A percentile compares a stretch with the other conserved stretches of the same genome.
phyloP scores from a whole-genome alignment of 2,888 invertebrate genomes.

The Bugula neritina region DNA sequence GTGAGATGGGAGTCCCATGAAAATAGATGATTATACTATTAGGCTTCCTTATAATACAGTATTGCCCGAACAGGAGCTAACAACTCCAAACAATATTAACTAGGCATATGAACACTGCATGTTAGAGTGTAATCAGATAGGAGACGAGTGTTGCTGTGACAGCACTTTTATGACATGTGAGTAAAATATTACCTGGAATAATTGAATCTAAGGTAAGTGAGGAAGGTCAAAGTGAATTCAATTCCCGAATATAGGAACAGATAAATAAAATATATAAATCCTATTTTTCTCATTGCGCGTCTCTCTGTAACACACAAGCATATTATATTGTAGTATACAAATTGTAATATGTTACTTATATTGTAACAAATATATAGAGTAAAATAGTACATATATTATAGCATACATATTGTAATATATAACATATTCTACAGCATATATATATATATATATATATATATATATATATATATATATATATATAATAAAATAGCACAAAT shows the following conservation, averaged over 20 bases:
- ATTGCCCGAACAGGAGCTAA: too few species aligned
- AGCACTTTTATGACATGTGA: too few species aligned
- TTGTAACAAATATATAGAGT: too few species aligned
- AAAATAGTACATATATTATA: too few species aligned
- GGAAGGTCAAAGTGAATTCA: slow-evolving; percentile 93
- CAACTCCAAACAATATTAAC: too few species aligned
- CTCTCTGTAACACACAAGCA: neutral
- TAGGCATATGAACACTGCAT: neutral
- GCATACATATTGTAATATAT: neutral
- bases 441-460: neutral
- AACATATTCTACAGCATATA: neutral
- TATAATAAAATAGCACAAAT: neutral
- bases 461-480: neutral
- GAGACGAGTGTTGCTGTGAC: too few species aligned
- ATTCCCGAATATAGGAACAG: slow-evolving; percentile 90
- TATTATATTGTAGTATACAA: neutral
- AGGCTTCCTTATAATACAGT: too few species aligned
- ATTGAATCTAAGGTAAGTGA: slow-evolving; percentile 84
- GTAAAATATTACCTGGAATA: slow-evolving; percentile 63
- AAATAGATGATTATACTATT: too few species aligned
- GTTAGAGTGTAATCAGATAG: neutral
- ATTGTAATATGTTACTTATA: neutral
- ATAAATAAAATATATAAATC: slow-evolving; percentile 68
- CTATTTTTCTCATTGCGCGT: slow-evolving; percentile 38
- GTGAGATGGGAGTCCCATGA: too few species aligned